Evolutionary conservation across 2,113 vertebrate species (phyloP), one percentile per base, ranked within the genome.

Genomic region (Xiphophorus couchianus): DNA sequence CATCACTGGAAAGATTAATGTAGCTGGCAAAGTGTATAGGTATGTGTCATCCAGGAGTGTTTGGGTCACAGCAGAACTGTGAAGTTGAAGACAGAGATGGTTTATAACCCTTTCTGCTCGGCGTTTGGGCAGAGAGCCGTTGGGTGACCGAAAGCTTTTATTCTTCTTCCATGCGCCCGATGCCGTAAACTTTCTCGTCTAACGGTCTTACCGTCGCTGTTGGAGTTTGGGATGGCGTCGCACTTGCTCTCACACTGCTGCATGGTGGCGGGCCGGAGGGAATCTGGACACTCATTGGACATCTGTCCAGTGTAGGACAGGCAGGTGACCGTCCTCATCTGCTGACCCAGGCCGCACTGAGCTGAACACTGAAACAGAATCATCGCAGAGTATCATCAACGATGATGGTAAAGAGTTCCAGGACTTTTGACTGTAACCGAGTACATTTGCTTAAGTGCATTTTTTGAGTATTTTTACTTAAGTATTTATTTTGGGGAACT

Each of bases 221-320:
- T 97, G 82, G 96, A 93, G 93, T 97, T 95, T 37, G 97, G 98
- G 62, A 94, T 95, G 88, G 95, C 95, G 70, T 98, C 97, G 90
- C 98, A 99, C 95, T 96, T 98, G 92, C 97, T 99, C 93, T 99
- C 97, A 84, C 98, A 99, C 92, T 98, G 97, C 90, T 99, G 98
- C 96, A 98, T 97, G 74, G 92, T 96, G 76, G 94, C 88, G 80
- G 97, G 98, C 27, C 96, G 95, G 70, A 94, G 91, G 48, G 94
- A 86, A 87, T 99, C 97, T 31, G 94, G 77, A 83, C 98, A 99
- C 37, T 99, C 97, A 1, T 73, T 93, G n/a, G 97, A 98, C 15
- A 94, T 94, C 93, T 99, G 98, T 58, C 97, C 97, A 0, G 96
- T 98, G 80, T 97, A 99, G 17, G 97, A 97, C n/a, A 99, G 94